Evolutionary conservation across 2,888 invertebrate genomes (phyloP), one percentile per base, ranked within the genome.

Genomic region (Ganaspis brasiliensis): DNA sequence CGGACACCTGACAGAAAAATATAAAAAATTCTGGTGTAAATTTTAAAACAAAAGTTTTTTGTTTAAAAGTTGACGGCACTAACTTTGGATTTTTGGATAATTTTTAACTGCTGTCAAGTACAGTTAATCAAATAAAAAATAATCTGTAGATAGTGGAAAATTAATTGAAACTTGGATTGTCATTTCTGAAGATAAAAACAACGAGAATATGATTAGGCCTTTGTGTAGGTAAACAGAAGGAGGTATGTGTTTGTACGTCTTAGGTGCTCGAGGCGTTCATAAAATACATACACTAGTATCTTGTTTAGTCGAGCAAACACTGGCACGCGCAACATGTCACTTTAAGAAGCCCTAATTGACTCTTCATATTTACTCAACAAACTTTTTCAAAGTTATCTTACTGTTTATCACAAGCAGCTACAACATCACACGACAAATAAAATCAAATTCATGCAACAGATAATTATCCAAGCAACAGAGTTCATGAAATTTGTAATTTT

Each of bases 221-320:
- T 67, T 1, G 8, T 21, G 24, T 45, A 45, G 67, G 67, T 45
- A 67, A 45, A 67, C 24, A 45, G n/a, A 67, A 40, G 9, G 19
- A 40, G 63, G 45, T 59, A 40, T 37, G 12, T 67, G 67, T 67
- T 67, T 67, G 45, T 45, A 45, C 24, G 63, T n/a, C 67, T 45
- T 40, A 67, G 67, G 67, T 45, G 26, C 67, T 67, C 24, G 45
- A 67, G 67, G 45, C 45, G 6, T 63, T 37, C 63, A 63, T 40
- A 63, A 63, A 63, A 63, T 63, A 67, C 67, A 67, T 75, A 81
- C 75, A 72, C 72, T 71, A 49, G 71, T 81, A 79, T 89, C 90
- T 90, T 90, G 88, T 90, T 90, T 90, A 89, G 86, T 82, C 87
- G 86, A 86, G 86, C 90, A 90, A 90, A 90, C 87, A 89, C 84